Percentiles rank a stretch among this genome's conserved stretches.
phyloP scores from a whole-genome alignment of 2,797 vertebrate species.

The Sarcoramphus papa region DNA sequence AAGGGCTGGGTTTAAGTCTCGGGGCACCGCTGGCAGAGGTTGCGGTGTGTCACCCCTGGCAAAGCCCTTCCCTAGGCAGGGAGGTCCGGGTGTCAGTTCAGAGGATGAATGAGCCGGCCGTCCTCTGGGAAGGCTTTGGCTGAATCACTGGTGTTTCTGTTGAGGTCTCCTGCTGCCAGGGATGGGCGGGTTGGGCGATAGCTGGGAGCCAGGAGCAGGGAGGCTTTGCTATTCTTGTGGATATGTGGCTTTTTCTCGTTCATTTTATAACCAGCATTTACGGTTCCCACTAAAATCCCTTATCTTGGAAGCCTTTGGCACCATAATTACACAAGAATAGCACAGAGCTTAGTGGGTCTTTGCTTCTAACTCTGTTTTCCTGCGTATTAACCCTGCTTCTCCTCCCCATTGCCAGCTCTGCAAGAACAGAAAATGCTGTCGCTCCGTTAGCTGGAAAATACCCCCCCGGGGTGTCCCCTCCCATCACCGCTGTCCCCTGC shows the following conservation, averaged over 20 bases:
- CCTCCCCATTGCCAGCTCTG: neutral
- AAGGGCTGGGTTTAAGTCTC: neutral
- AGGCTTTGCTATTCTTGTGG: neutral
- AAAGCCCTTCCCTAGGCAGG: neutral
- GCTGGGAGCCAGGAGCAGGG: neutral
- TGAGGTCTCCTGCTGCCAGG: neutral
- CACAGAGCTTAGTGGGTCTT: neutral
- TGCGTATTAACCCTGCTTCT: neutral
- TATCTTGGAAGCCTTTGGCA: conserved; percentile 29
- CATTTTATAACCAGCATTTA: neutral
- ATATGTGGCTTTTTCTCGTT: neutral
- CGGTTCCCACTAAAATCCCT: neutral
- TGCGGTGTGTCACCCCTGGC: neutral
- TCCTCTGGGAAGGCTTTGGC: neutral
- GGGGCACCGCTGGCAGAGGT: neutral
- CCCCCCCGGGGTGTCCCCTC: neutral
- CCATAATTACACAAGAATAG: neutral
- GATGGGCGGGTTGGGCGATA: neutral
- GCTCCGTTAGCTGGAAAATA: neutral
- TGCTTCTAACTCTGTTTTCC: neutral
- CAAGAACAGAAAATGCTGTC: neutral
- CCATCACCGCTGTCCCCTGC: neutral
- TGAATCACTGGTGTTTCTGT: neutral
- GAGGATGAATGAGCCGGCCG: neutral
- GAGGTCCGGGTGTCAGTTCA: neutral